Evolutionary conservation across 2,888 invertebrate genomes (phyloP).

Genomic region (Phorcus lineatus): DNA sequence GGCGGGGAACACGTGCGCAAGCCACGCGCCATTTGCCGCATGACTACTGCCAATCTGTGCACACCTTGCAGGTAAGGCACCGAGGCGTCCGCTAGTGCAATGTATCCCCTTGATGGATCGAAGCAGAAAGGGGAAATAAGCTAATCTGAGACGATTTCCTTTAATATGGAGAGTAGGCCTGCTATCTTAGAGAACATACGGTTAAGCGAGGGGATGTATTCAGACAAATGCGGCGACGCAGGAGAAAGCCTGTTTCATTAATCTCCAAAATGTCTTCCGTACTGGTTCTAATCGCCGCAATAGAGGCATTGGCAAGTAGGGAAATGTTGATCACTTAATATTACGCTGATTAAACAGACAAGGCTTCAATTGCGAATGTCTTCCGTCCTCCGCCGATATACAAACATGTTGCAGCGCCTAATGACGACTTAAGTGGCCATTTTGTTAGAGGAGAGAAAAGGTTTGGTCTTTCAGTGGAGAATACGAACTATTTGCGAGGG

Average conservation of each 20-base stretch:
- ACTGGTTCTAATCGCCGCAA: neutral
- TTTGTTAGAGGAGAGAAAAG: conserved; percentile 2
- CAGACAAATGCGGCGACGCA: conserved; percentile 1
- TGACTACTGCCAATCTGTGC: conserved; percentile 1
- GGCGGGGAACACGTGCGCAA: neutral
- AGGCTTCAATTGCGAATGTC: conserved; percentile 2
- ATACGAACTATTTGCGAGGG: conserved; percentile 1
- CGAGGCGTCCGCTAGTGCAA: neutral
- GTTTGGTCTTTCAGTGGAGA: neutral
- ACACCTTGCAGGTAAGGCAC: conserved; percentile 6
- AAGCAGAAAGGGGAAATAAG: neutral
- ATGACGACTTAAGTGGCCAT: conserved; percentile 9
- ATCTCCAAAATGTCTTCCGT: conserved; percentile 18
- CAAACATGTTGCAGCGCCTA: conserved; percentile 14
- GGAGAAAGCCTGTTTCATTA: neutral
- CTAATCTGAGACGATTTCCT: conserved; percentile 9
- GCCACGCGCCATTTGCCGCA: conserved; percentile 15
- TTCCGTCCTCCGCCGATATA: conserved; percentile 5
- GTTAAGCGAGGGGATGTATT: neutral
- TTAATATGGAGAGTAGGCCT: neutral
- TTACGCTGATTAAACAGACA: conserved; percentile 9
- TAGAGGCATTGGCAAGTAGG: conserved; percentile 6
- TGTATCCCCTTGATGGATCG: conserved; percentile 6
- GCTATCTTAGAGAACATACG: neutral
- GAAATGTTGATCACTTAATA: conserved; percentile 1